Percentiles rank a stretch among this genome's conserved stretches.
Conservation (phyloP, 2,888 invertebrate species). For the Spodoptera littoralis region DNA sequence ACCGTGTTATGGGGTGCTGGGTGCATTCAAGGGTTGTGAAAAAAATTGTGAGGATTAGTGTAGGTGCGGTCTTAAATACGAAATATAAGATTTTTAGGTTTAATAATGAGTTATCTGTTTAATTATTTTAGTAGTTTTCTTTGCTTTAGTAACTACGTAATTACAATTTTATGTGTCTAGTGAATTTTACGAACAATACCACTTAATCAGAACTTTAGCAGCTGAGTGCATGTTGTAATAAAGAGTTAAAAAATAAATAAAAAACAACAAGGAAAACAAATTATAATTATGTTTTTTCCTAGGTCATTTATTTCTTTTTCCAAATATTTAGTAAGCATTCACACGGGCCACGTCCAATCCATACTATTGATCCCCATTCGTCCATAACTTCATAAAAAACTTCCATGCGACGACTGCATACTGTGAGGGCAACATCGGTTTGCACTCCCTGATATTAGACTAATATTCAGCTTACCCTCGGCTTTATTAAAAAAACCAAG, state of each 20-base stretch:
- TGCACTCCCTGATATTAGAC: slow-evolving; percentile 87
- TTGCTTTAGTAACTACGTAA: too few relatives aligned
- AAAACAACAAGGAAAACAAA: too few relatives aligned
- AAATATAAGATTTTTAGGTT: not conserved
- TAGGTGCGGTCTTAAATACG: slow-evolving; percentile 58
- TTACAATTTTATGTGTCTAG: too few relatives aligned
- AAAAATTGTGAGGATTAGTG: slow-evolving; percentile 65
- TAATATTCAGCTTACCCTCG: slow-evolving; percentile 86
- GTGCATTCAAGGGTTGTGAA: slow-evolving; percentile 72
- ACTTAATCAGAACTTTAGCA: too few relatives aligned
- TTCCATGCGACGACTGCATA: slow-evolving; percentile 69
- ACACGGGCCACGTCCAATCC: slow-evolving; percentile 40
- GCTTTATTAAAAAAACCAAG: slow-evolving; percentile 87
- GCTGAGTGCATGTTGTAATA: too few relatives aligned
- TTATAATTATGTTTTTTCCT: too few relatives aligned
- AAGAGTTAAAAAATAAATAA: too few relatives aligned
- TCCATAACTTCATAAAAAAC: slow-evolving; percentile 76
- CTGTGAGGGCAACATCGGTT: slow-evolving; percentile 84
- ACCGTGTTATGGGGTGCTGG: slow-evolving; percentile 83
- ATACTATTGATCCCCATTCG: slow-evolving; percentile 59
- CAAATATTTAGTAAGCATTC: too few relatives aligned
- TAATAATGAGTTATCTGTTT: too few relatives aligned
- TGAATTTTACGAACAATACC: too few relatives aligned
- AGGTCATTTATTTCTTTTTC: too few relatives aligned
- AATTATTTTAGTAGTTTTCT: too few relatives aligned